Conservation (phyloP, 2,888 invertebrate genomes). For the Aporophyla nigra region DNA sequence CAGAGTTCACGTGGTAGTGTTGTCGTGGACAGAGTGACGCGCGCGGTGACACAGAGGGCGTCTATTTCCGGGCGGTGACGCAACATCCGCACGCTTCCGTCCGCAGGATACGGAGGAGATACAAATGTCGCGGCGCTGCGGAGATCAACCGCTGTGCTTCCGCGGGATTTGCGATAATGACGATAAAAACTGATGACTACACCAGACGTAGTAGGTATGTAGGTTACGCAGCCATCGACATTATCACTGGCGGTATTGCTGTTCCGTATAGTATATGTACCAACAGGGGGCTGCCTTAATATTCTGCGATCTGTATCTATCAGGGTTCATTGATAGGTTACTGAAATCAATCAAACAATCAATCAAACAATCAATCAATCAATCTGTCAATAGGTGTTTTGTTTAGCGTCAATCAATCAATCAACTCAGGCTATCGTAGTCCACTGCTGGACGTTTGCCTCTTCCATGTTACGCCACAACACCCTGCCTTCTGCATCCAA, state of each 20-base stretch:
- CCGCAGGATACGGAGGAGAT: slow-evolving; percentile 86
- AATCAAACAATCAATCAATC: too few relatives aligned
- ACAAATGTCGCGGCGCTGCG: slow-evolving; percentile 77
- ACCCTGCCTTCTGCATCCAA: too few relatives aligned
- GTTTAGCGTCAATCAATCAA: not conserved
- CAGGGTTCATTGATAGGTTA: not conserved
- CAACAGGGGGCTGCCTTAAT: not conserved
- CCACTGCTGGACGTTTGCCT: too few relatives aligned
- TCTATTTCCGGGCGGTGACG: slow-evolving; percentile 89
- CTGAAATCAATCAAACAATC: too few relatives aligned
- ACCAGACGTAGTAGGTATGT: slow-evolving; percentile 41
- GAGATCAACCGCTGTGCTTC: slow-evolving; percentile 83
- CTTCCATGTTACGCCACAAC: too few relatives aligned
- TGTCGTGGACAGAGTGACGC: slow-evolving; percentile 68
- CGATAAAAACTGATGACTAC: slow-evolving; percentile 43
- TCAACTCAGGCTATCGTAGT: too few relatives aligned
- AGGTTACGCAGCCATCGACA: slow-evolving; percentile 14
- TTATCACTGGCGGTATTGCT: slow-evolving; percentile 1
- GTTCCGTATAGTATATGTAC: not conserved
- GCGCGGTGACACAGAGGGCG: slow-evolving; percentile 88
- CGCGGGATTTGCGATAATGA: slow-evolving; percentile 80
- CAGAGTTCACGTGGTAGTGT: slow-evolving; percentile 48
- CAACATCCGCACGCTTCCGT: slow-evolving; percentile 88
- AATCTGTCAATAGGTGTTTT: slow-evolving; percentile 7
- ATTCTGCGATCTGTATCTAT: not conserved